A percentile compares a stretch with the other conserved stretches of the same genome.
phyloP scores from a whole-genome alignment of 2,797 vertebrate genomes.

The Poecilia picta region DNA sequence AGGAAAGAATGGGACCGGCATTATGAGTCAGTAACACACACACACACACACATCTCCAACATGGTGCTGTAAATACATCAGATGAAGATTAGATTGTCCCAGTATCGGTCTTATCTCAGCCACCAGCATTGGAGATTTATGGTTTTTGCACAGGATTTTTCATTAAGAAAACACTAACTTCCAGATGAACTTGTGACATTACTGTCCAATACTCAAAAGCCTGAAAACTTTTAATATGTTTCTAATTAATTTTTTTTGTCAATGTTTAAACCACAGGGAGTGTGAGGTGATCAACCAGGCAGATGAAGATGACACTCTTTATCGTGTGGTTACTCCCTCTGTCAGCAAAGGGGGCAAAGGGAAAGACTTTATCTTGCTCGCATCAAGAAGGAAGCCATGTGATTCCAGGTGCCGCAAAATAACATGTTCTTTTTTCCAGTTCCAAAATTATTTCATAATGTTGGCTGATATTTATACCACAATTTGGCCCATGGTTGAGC shows the following conservation, averaged over 20 bases:
- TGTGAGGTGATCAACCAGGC: conserved; percentile 89
- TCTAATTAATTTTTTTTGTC: background rate
- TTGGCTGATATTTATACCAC: background rate
- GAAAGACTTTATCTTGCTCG: conserved; percentile 92
- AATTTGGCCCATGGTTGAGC: background rate
- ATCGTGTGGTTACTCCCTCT: conserved; percentile 85
- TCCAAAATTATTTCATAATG: background rate
- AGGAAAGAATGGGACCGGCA: conserved; percentile 92
- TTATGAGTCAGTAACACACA: conserved; percentile 84
- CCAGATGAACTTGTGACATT: background rate
- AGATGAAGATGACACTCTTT: conserved; percentile 91
- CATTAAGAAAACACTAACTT: background rate
- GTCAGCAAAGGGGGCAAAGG: conserved; percentile 81
- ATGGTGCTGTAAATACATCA: conserved; percentile 5
- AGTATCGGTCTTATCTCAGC: background rate
- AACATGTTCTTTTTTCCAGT: background rate
- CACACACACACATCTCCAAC: conserved; percentile 4
- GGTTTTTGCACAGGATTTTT: background rate
- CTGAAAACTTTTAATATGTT: background rate
- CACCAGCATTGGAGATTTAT: background rate
- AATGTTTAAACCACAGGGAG: conserved; percentile 73
- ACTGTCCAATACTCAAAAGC: background rate
- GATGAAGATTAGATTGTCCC: conserved; percentile 5
- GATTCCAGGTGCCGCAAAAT: conserved; percentile 81
- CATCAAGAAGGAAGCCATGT: conserved; percentile 90